Evolutionary conservation across 2,888 invertebrate species (phyloP).

Genomic region (Drosophila affinis): DNA sequence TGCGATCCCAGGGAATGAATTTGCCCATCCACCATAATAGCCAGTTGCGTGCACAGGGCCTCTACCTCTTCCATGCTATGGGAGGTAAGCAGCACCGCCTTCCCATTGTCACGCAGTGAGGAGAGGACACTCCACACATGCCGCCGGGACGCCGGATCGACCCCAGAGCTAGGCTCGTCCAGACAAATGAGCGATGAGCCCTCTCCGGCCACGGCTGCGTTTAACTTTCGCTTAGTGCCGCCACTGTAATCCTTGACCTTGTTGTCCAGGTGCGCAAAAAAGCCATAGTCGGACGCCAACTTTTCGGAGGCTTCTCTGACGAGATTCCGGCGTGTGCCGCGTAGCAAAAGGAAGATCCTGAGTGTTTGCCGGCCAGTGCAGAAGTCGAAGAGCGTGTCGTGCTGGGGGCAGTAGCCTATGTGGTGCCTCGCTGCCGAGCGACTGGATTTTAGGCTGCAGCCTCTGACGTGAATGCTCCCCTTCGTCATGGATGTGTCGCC

Average conservation of each 20-base stretch:
- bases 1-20: conserved; percentile 89
- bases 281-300: conserved; percentile 85
- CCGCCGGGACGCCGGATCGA: conserved; percentile 84
- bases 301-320: conserved; percentile 81
- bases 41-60: conserved; percentile 89
- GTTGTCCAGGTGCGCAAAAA: conserved; percentile 86
- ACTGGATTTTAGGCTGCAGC: conserved; percentile 84
- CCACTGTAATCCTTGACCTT: conserved; percentile 86
- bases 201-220: conserved; percentile 87
- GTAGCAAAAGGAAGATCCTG: conserved; percentile 86
- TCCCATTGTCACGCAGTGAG: conserved; percentile 87
- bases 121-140: conserved; percentile 90
- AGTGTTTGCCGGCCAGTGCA: conserved; percentile 88
- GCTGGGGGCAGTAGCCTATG: conserved; percentile 89
- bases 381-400: conserved; percentile 88
- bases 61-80: conserved; percentile 94
- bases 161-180: conserved; percentile 86
- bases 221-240: conserved; percentile 89
- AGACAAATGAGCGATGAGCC: conserved; percentile 88
- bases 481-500: conserved; percentile 89
- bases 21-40: conserved; percentile 90
- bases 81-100: conserved; percentile 90
- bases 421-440: conserved; percentile 85
- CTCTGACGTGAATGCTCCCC: conserved; percentile 88
- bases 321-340: conserved; percentile 82